These are phyloP conservation scores for Lutjanus erythropterus DNA, from an alignment of 2,113 vertebrate genomes.

Conservation along the genomic window DNA sequence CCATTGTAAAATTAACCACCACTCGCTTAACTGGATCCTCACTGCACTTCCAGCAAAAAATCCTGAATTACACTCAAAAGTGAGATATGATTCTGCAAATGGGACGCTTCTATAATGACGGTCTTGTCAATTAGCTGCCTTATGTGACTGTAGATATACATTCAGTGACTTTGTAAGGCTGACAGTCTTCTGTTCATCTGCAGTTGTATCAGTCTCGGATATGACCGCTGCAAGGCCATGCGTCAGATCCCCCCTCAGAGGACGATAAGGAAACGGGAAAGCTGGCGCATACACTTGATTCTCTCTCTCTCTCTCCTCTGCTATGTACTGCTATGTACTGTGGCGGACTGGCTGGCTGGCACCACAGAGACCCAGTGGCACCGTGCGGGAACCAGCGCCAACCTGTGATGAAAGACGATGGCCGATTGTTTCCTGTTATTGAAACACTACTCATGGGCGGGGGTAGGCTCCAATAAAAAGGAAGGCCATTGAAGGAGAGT, in stretches of 20 bases:
- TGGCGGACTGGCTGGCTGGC: conserved; percentile 67
- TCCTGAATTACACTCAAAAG: conserved; percentile 11
- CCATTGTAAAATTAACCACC: conserved; percentile 18
- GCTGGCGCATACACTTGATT: conserved; percentile 55
- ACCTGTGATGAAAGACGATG: conserved; percentile 78
- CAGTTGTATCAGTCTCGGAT: conserved; percentile 49
- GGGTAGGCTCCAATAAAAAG: conserved; percentile 51
- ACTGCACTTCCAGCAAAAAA: conserved; percentile 23
- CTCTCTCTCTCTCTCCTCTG: conserved; percentile 30
- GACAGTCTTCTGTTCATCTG: conserved; percentile 41
- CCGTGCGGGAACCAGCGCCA: conserved; percentile 75
- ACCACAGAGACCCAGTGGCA: conserved; percentile 80
- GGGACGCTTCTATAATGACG: conserved; percentile 17
- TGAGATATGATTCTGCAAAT: conserved; percentile 41
- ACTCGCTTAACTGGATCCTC: conserved; percentile 22
- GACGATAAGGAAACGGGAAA: conserved; percentile 78
- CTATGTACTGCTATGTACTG: conserved; percentile 46
- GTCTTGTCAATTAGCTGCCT: conserved; percentile 26
- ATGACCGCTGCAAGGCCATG: conserved; percentile 58
- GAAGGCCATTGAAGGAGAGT: conserved; percentile 60
- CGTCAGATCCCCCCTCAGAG: conserved; percentile 72
- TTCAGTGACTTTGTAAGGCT: conserved; percentile 32
- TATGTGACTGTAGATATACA: conserved; percentile 16
- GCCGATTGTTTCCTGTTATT: conserved; percentile 87
- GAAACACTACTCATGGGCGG: conserved; percentile 71